phyloP scores from a whole-genome alignment of 2,888 invertebrate species.

The Nesidiocoris tenuis region DNA sequence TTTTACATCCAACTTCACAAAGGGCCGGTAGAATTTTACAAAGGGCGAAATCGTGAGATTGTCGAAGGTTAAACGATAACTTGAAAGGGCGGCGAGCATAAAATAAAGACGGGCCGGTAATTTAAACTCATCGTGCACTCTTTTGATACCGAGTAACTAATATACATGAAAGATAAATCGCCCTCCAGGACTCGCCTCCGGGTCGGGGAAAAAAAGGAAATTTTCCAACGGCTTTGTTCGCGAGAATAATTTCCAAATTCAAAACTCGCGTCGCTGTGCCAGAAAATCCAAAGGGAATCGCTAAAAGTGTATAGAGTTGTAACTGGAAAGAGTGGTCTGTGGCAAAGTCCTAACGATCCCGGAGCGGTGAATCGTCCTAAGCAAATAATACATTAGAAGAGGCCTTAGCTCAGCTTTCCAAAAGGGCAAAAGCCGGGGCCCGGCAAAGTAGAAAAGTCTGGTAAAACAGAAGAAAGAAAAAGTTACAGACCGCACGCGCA shows the following conservation, averaged over 20 bases:
- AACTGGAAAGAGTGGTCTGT: neutral
- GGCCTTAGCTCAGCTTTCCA: neutral
- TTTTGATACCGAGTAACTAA: neutral
- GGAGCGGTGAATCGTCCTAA: constrained; percentile 9
- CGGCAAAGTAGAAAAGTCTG: neutral
- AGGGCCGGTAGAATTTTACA: too few relatives aligned
- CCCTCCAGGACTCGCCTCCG: too few relatives aligned
- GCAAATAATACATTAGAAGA: constrained; percentile 25
- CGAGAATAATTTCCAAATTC: constrained; percentile 17
- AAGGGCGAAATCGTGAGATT: too few relatives aligned
- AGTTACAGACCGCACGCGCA: neutral
- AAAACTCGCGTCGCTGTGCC: neutral
- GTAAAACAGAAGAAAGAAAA: neutral
- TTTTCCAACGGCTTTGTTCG: constrained; percentile 7
- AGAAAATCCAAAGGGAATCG: constrained; percentile 14
- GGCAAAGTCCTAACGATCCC: constrained; percentile 15
- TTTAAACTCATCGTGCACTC: too few relatives aligned
- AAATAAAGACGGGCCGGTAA: too few relatives aligned
- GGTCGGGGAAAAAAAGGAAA: neutral
- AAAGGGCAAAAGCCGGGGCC: neutral
- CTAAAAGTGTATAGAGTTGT: neutral
- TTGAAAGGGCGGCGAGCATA: too few relatives aligned
- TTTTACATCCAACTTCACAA: too few relatives aligned
- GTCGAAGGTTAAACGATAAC: too few relatives aligned
- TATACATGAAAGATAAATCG: neutral